A percentile compares a stretch with the other conserved stretches of the same genome.
Evolutionary conservation across 2,113 vertebrate genomes (phyloP).

Genomic region (Potamarius usumacintae): DNA sequence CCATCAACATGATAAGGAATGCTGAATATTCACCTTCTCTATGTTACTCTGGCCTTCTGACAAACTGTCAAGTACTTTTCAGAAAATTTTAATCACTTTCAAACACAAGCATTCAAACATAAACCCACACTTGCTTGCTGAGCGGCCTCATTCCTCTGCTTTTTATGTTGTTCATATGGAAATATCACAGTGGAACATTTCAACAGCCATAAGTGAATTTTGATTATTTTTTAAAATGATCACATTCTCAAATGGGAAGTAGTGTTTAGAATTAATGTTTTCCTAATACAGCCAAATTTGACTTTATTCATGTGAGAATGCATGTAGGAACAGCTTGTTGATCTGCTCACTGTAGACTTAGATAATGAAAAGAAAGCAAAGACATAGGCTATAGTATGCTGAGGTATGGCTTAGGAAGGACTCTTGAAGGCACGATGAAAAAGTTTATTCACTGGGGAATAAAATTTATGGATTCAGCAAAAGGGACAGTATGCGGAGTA

Average conservation of each 20-base stretch:
- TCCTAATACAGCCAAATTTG: not conserved
- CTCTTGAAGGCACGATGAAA: too few species aligned
- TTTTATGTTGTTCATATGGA: constrained; percentile 3
- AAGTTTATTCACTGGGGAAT: not conserved
- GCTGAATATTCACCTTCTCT: constrained; percentile 16
- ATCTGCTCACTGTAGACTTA: not conserved
- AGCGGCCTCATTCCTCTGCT: not conserved
- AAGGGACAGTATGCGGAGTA: not conserved
- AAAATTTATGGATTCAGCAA: not conserved
- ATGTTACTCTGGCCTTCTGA: constrained; percentile 2
- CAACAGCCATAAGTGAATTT: not conserved
- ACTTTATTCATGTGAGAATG: not conserved
- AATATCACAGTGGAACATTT: not conserved
- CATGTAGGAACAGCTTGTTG: not conserved
- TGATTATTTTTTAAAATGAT: not conserved
- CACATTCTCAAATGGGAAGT: not conserved
- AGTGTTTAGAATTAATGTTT: not conserved
- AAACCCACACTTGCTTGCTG: not conserved
- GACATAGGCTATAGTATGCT: not conserved
- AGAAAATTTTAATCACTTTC: not conserved
- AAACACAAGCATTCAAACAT: not conserved
- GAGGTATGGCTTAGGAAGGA: too few species aligned
- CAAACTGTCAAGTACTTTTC: constrained; percentile 35
- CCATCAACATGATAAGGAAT: not conserved
- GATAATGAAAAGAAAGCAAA: not conserved